These are phyloP conservation scores for Drosophila burlai DNA, from an alignment of 1,140 invertebrate genomes.

Conservation along the genomic window DNA sequence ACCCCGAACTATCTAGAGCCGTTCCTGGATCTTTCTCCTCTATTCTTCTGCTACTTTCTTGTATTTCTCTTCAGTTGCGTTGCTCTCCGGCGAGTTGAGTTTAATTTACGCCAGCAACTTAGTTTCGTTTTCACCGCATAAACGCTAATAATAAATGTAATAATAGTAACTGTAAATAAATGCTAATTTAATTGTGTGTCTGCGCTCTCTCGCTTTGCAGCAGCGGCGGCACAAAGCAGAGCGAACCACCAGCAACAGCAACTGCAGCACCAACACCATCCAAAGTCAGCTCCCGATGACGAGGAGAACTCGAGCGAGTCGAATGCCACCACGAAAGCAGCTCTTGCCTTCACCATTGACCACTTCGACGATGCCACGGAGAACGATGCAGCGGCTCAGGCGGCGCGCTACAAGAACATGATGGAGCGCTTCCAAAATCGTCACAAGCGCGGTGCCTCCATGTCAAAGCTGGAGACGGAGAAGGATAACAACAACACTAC, in stretches of 20 bases:
- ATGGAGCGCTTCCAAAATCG: conserved; percentile 90
- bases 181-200: conserved; percentile 73
- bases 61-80: conserved; percentile 37
- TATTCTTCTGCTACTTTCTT: conserved; percentile 2
- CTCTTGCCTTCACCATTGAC: conserved; percentile 89
- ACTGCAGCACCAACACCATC: conserved; percentile 22
- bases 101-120: conserved; percentile 46
- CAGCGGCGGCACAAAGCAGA: conserved; percentile 65
- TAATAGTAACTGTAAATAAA: conserved; percentile 75
- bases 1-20: conserved; percentile 16
- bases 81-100: conserved; percentile 27
- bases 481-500: conserved; percentile 13
- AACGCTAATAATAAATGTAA: conserved; percentile 64
- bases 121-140: conserved; percentile 71
- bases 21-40: conserved; percentile 29
- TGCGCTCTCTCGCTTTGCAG: conserved; percentile 22
- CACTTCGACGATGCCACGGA: conserved; percentile 88
- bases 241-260: conserved; percentile 54
- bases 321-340: conserved; percentile 57
- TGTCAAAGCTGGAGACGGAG: conserved; percentile 87
- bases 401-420: conserved; percentile 87
- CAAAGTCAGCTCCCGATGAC: conserved; percentile 29
- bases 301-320: conserved; percentile 67
- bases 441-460: conserved; percentile 89
- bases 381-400: conserved; percentile 86